Conservation (phyloP, 1,140 invertebrate genomes). For the Capitella teleta region DNA sequence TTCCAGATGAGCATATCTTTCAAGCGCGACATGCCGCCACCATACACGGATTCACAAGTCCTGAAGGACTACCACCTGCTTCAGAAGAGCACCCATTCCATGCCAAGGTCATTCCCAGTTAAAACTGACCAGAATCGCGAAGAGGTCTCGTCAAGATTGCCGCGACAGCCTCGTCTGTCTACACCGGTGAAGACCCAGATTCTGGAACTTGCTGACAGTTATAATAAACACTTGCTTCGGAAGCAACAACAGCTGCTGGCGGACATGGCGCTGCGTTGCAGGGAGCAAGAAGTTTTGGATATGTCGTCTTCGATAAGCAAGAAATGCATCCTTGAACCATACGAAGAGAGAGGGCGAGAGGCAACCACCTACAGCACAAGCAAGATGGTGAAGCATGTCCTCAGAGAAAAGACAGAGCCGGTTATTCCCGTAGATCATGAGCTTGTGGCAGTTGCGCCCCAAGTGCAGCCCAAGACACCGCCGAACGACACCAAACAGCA, state of each 20-base stretch:
- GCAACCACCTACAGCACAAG: no score
- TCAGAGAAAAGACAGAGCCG: no score
- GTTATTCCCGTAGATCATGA: no score
- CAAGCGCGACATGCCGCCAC: neutral
- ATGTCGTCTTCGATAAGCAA: no score
- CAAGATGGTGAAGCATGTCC: no score
- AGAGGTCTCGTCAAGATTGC: slow-evolving; percentile 1
- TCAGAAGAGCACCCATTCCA: neutral
- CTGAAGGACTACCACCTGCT: slow-evolving; percentile 1
- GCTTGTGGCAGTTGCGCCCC: no score
- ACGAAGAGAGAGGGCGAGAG: no score
- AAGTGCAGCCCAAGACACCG: no score
- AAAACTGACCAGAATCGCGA: neutral
- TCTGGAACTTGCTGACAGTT: slow-evolving; percentile 20
- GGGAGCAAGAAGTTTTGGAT: slow-evolving; percentile 24
- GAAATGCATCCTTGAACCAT: no score
- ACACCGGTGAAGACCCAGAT: slow-evolving; percentile 23
- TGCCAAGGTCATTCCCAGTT: neutral
- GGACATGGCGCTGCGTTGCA: slow-evolving; percentile 19
- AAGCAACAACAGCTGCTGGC: slow-evolving; percentile 22
- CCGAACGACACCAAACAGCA: no score
- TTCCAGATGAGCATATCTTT: slow-evolving; percentile 4
- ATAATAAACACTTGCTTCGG: slow-evolving; percentile 19
- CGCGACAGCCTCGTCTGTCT: slow-evolving; percentile 18
- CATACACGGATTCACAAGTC: neutral